phyloP scores from a whole-genome alignment of 2,888 invertebrate genomes.

The Thumatha senex region DNA sequence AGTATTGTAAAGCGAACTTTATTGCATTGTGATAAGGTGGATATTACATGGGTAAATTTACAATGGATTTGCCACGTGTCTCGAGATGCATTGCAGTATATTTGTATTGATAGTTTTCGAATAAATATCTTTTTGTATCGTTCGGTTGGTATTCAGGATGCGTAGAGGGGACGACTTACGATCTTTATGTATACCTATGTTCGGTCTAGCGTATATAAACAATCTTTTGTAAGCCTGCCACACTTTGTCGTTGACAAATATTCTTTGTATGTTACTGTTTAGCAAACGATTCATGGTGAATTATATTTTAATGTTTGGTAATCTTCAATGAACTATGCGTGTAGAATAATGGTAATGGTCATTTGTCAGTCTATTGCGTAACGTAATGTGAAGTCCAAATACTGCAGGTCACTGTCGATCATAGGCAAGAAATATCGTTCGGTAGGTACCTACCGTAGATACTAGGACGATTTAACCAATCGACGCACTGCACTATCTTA shows the following conservation, averaged over 20 bases:
- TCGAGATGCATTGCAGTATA: slow-evolving; percentile 29
- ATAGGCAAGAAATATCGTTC: too few species aligned
- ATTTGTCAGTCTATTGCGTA: too few species aligned
- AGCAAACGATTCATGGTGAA: not conserved
- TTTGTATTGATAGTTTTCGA: slow-evolving; percentile 39
- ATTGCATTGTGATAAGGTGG: slow-evolving; percentile 13
- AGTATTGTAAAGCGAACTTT: slow-evolving; percentile 19
- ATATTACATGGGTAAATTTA: slow-evolving; percentile 17
- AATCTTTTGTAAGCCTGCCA: not conserved
- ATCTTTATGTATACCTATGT: slow-evolving; percentile 14
- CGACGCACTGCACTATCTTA: too few species aligned
- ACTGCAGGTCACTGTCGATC: too few species aligned
- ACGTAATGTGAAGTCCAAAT: too few species aligned
- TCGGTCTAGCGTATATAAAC: not conserved
- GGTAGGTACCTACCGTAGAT: too few species aligned
- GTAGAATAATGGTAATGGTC: too few species aligned
- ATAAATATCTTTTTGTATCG: slow-evolving; percentile 38
- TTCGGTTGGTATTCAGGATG: slow-evolving; percentile 35
- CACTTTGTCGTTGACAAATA: not conserved
- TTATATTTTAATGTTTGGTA: not conserved
- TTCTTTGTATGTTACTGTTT: not conserved
- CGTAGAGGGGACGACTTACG: slow-evolving; percentile 19
- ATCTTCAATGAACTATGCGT: not conserved
- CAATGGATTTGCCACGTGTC: slow-evolving; percentile 20
- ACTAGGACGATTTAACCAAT: too few species aligned